Evolutionary conservation across 2,888 invertebrate genomes (phyloP), one percentile per base, ranked within the genome.

Genomic region (Caenorhabditis panamensis): DNA sequence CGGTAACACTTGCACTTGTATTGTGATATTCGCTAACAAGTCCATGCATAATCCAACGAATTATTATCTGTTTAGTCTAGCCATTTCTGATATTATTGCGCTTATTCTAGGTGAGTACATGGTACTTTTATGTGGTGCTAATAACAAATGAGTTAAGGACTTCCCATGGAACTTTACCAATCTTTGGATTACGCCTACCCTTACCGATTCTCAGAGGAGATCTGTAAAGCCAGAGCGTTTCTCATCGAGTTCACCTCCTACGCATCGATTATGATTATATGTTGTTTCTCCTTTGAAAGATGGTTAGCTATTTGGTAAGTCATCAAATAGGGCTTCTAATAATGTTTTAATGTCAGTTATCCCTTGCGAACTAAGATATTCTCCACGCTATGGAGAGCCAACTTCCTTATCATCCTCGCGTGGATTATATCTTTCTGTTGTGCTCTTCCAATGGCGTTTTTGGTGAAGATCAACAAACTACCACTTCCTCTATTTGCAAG

Each of bases 11-110:
- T 89, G 88, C 69, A 90, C 90, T 3, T 90, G 89, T 41, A 75
- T 90, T 20, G 89, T 90, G 13, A 90, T 90, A 26, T 58, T 84
- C 2, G 77, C 81, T 22, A 88, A 88, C 56, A 86, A 76, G 56
- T 77, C 71, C 18, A 90, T 90, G 90, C 89, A 88, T 73, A 90
- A 84, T 31, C 88, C 90, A 6, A 91, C 90, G 8, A 90, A 90
- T 61, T 90, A 82, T 75, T 90, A 90, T 69, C 76, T 90, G 18
- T 87, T 90, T 79, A 87, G 85, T 58, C 76, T 90, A 26, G 90
- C 90, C 18, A 80, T 90, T 53, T 87, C 88, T 6, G 90, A 90
- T 61, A 82, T 90, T 13, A 80, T 90, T n/a, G 87, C 89, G 53
- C 77, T 90, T n/a, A 76, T 89, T 20, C 76, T 90, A 24, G 90